These are phyloP conservation scores for Lasioglossum morio DNA, from an alignment of 2,888 invertebrate genomes.

Conservation along the genomic window DNA sequence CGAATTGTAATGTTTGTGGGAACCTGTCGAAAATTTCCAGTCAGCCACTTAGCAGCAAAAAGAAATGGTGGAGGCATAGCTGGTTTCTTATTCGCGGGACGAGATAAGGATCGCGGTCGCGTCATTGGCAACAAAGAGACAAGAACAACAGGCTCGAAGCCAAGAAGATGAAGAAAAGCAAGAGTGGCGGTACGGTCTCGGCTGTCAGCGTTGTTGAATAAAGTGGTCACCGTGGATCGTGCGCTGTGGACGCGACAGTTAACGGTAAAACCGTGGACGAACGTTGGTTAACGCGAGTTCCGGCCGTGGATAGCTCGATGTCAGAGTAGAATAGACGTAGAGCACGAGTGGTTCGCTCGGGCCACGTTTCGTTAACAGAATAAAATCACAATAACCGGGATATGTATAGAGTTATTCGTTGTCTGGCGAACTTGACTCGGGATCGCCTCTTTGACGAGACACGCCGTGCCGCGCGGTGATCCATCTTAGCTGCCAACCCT, in stretches of 20 bases:
- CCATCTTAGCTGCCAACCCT: constrained; percentile 80
- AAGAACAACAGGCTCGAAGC: neutral
- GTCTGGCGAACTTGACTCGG: constrained; percentile 54
- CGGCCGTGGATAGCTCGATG: constrained; percentile 2
- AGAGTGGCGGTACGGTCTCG: constrained; percentile 5
- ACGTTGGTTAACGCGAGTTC: constrained; percentile 21
- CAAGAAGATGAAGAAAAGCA: constrained; percentile 3
- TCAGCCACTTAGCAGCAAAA: neutral
- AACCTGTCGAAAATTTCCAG: neutral
- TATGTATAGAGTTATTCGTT: constrained; percentile 72
- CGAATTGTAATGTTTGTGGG: constrained; percentile 38
- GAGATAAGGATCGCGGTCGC: neutral
- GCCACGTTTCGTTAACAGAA: constrained; percentile 64
- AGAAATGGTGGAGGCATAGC: neutral
- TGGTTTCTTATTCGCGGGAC: neutral
- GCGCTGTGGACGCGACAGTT: constrained; percentile 46
- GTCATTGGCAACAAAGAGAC: neutral
- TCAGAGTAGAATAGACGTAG: constrained; percentile 29
- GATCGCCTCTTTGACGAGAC: constrained; percentile 76
- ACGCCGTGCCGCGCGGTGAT: constrained; percentile 74
- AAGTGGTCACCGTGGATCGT: constrained; percentile 55
- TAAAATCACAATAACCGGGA: constrained; percentile 71
- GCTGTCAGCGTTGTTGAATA: constrained; percentile 32
- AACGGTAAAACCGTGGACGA: constrained; percentile 46
- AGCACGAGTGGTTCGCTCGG: constrained; percentile 32